These are phyloP conservation scores for Phrynocephalus guinanensis DNA, from an alignment of 2,797 vertebrate species.

Conservation along the genomic window DNA sequence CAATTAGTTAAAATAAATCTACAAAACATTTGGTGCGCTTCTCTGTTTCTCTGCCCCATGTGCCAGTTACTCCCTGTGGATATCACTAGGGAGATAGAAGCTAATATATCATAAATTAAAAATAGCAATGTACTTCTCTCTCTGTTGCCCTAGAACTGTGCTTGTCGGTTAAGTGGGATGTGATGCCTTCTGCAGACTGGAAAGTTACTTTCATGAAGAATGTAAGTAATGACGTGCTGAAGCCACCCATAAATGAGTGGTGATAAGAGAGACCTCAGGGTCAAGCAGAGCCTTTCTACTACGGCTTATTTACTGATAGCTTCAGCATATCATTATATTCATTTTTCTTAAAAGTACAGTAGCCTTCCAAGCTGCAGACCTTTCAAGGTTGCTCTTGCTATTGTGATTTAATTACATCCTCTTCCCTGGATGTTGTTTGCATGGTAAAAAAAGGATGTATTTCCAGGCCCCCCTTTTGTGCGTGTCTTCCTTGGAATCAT, in stretches of 20 bases:
- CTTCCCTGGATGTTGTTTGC: not conserved
- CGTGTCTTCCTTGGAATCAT: not conserved
- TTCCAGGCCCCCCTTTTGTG: not conserved
- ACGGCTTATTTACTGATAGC: not conserved
- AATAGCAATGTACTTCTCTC: constrained; percentile 25
- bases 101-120: not conserved
- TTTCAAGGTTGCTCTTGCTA: constrained; percentile 33
- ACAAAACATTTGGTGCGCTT: not conserved
- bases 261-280: not conserved
- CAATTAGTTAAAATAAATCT: constrained; percentile 32
- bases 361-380: not conserved
- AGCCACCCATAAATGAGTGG: not conserved
- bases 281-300: not conserved
- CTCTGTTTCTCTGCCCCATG: not conserved
- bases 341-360: not conserved
- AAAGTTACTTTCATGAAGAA: not conserved
- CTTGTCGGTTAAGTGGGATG: not conserved
- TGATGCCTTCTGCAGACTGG: not conserved
- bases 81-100: constrained; percentile 20
- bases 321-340: not conserved
- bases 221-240: not conserved
- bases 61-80: not conserved
- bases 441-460: not conserved
- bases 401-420: not conserved
- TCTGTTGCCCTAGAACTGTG: rapidly evolving